Conservation (phyloP, 2,888 invertebrate genomes). For the Beris chalybata region DNA sequence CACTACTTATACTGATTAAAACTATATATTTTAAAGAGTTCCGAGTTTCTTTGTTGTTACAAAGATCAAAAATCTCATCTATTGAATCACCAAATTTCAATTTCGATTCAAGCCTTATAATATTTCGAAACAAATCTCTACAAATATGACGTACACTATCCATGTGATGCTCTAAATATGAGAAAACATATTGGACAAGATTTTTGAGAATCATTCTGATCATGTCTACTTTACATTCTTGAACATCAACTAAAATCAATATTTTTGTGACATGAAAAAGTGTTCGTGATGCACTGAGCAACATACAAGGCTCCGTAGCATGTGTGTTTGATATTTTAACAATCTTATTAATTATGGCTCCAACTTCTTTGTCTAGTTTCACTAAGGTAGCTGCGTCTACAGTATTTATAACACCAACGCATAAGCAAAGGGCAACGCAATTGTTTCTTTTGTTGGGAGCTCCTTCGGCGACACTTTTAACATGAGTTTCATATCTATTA, state of each 20-base stretch:
- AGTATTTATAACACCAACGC: conserved; percentile 49
- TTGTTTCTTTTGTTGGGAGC: conserved; percentile 31
- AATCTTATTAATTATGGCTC: conserved; percentile 44
- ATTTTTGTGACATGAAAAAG: conserved; percentile 46
- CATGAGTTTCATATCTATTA: conserved; percentile 45
- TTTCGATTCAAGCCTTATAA: conserved; percentile 53
- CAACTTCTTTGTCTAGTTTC: conserved; percentile 38
- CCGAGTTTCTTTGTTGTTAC: conserved; percentile 44
- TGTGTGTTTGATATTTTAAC: conserved; percentile 42
- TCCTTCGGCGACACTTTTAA: conserved; percentile 32
- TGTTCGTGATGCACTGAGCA: conserved; percentile 49
- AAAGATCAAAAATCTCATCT: conserved; percentile 45
- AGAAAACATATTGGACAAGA: conserved; percentile 58
- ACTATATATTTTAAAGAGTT: conserved; percentile 47
- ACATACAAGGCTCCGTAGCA: conserved; percentile 46
- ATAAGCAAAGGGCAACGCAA: conserved; percentile 44
- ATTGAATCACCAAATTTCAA: conserved; percentile 44
- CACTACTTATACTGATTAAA: conserved; percentile 46
- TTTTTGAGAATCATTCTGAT: conserved; percentile 49
- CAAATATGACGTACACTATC: conserved; percentile 67
- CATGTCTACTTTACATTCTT: conserved; percentile 40
- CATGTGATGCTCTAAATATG: conserved; percentile 65
- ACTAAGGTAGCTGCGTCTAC: conserved; percentile 45
- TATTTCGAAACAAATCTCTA: conserved; percentile 58
- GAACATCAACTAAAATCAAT: conserved; percentile 42